A percentile compares a stretch with the other conserved stretches of the same genome.
Evolutionary conservation across 2,113 vertebrate species (phyloP).

Genomic region (Corythornis vintsioides): DNA sequence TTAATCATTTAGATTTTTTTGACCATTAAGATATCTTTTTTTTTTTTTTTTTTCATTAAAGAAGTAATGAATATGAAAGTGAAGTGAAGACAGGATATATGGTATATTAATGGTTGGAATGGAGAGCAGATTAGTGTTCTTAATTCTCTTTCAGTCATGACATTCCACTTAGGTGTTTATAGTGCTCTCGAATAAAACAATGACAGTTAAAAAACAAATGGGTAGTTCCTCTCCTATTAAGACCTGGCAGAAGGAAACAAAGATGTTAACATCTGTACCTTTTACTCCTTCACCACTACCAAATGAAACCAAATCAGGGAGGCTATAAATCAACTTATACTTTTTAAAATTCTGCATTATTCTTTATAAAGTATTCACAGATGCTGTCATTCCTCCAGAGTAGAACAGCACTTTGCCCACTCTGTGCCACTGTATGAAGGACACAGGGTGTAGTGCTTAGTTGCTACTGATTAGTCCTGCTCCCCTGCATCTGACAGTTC

Average conservation of each 20-base stretch:
- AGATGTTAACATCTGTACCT: neutral
- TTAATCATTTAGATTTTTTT: slow-evolving; percentile 79
- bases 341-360: neutral
- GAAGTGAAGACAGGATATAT: slow-evolving; percentile 58
- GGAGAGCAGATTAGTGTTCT: slow-evolving; percentile 59
- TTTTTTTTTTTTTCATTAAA: slow-evolving; percentile 73
- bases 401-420: neutral
- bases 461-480: neutral
- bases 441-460: neutral
- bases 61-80: slow-evolving; percentile 75
- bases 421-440: neutral
- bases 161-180: slow-evolving; percentile 32
- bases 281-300: neutral
- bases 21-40: slow-evolving; percentile 75
- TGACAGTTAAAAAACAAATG: neutral
- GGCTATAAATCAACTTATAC: neutral
- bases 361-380: neutral
- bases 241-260: neutral
- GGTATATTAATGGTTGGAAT: slow-evolving; percentile 51
- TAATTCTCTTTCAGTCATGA: slow-evolving; percentile 65
- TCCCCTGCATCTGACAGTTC: neutral
- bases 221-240: neutral
- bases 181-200: neutral
- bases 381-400: neutral
- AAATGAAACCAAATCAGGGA: neutral